Evolutionary conservation across 1,140 invertebrate species (phyloP).

Genomic region (Platyura marginata): DNA sequence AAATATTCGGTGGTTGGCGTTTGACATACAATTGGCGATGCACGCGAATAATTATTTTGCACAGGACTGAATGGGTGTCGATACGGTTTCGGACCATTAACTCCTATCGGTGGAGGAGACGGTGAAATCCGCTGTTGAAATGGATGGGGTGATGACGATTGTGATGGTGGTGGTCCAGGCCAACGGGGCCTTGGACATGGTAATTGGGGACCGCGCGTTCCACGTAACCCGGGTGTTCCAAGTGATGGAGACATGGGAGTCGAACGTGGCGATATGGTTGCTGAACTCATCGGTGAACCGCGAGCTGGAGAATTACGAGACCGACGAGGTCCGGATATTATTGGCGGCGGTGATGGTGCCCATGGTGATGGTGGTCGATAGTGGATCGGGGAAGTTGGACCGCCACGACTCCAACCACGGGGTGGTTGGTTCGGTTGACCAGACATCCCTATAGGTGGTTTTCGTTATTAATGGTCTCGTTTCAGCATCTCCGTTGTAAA

Average conservation of each 20-base stretch:
- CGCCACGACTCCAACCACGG: slow-evolving; percentile 22
- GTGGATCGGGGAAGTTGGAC: slow-evolving; percentile 29
- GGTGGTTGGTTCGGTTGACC: neutral
- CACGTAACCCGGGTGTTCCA: slow-evolving; percentile 18
- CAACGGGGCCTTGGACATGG: slow-evolving; percentile 42
- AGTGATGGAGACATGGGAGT: slow-evolving; percentile 30
- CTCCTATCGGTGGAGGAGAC: slow-evolving; percentile 6
- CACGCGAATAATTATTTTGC: slow-evolving; percentile 10
- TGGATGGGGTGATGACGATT: slow-evolving; percentile 23
- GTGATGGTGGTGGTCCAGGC: slow-evolving; percentile 27
- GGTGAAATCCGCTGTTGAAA: slow-evolving; percentile 2
- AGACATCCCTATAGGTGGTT: too few relatives aligned
- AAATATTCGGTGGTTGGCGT: slow-evolving; percentile 19
- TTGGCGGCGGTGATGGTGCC: slow-evolving; percentile 33
- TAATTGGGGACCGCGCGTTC: slow-evolving; percentile 24
- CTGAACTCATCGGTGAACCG: slow-evolving; percentile 17
- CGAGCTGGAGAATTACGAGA: slow-evolving; percentile 27
- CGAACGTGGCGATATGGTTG: slow-evolving; percentile 25
- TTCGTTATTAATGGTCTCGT: too few relatives aligned
- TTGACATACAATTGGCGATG: slow-evolving; percentile 22
- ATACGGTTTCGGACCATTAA: slow-evolving; percentile 12
- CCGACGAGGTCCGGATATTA: slow-evolving; percentile 33
- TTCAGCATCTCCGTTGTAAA: too few relatives aligned
- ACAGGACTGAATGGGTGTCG: neutral
- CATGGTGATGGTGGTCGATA: slow-evolving; percentile 43